These are phyloP conservation scores for Microctenopoma steveboyesi DNA, from an alignment of 2,797 vertebrate genomes.

Conservation along the genomic window DNA sequence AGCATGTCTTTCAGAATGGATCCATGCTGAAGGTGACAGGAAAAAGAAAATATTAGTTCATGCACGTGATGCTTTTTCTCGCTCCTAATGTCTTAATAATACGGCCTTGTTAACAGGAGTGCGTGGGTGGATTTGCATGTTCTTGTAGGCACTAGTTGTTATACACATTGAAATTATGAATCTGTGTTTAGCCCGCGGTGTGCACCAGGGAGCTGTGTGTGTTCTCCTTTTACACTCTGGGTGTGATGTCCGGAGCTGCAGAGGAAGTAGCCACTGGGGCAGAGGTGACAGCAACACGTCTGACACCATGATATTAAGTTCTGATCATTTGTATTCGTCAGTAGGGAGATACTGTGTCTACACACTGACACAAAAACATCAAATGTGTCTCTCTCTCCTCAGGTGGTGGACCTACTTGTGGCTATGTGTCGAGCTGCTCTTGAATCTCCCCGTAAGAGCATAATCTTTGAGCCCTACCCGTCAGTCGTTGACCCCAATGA, in stretches of 20 bases:
- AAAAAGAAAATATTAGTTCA: neutral
- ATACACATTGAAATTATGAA: slow-evolving; percentile 32
- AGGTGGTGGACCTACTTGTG: slow-evolving; percentile 98
- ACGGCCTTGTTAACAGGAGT: slow-evolving; percentile 2
- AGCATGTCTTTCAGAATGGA: slow-evolving; percentile 99
- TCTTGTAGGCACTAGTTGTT: neutral
- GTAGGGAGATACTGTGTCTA: neutral
- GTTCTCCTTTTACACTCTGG: slow-evolving; percentile 98
- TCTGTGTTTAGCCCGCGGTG: slow-evolving; percentile 91
- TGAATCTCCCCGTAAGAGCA: slow-evolving; percentile 98
- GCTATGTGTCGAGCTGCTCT: slow-evolving; percentile 99
- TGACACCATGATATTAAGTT: neutral
- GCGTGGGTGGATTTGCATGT: neutral
- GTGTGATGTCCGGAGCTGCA: slow-evolving; percentile 97
- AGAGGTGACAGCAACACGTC: slow-evolving; percentile 84
- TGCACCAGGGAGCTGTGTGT: slow-evolving; percentile 98
- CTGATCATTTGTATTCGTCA: neutral
- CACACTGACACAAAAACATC: neutral
- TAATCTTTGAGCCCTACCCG: slow-evolving; percentile 99
- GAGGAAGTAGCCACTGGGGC: slow-evolving; percentile 98
- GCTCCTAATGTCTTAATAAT: slow-evolving; percentile 20
- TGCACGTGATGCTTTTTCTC: slow-evolving; percentile 1
- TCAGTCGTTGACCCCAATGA: slow-evolving; percentile 98
- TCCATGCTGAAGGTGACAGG: slow-evolving; percentile 96
- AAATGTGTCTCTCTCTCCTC: slow-evolving; percentile 5